Base-by-base conservation (phyloP, 2,113 vertebrate species). In the Anser brachyrhynchus region DNA sequence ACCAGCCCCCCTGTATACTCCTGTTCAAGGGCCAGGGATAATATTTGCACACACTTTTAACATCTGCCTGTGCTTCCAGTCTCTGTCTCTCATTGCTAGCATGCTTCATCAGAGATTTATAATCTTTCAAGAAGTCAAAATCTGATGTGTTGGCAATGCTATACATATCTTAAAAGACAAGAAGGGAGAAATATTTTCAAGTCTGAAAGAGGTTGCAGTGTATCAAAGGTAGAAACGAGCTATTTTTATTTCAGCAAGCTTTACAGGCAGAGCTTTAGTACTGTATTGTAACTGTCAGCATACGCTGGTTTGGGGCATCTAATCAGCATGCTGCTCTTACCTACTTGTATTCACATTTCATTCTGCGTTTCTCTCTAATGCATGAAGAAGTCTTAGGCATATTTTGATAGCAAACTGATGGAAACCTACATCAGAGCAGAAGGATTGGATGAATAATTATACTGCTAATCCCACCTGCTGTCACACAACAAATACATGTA, bases 401-500 rank as follows among this genome's bases (percentile, higher is more conserved):
- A 89, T 95, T 97, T 94, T 89, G 92, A 90, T 90, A 55, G 80
- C 84, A 73, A 91, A 84, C 28, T 73, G 80, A 89, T 89, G 70
- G 72, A 91, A 93, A 82, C 43, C 73, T 76, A 92, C 0, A 7
- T 57, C 70, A 91, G 44, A 90, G 70, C 81, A 93, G 89, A 89
- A 90, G 73, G 93, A 79, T 0, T 94, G 86, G 64, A 91, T 89
- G 92, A 96, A 96, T 92, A 96, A 96, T 92, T 80, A 85, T 39
- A 70, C 54, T 73, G 84, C 77, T 95, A 96, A 95, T 91, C 89
- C 86, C 70, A 85, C 93, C 84, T 87, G 84, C 95, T 96, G 54
- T 84, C 86, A 94, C 66, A 75, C 28, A 91, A 84, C 77, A 79
- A 94, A 95, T 87, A 44, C 77, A 89, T 59, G 70, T 76, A 73